Evolutionary conservation across 2,888 invertebrate species (phyloP).

Genomic region (Nymphalis polychloros): DNA sequence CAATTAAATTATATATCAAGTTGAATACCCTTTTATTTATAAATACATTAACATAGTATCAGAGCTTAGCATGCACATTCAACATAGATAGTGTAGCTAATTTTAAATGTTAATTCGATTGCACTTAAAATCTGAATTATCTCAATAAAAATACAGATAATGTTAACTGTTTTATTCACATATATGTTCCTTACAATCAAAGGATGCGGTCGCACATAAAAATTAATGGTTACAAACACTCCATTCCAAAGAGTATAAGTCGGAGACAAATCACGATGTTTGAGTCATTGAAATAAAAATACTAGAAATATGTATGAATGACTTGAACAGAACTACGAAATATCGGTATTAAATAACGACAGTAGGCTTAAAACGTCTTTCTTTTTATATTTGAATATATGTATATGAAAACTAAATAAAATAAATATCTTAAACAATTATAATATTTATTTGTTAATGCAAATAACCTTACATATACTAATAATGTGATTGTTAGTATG

Average conservation of each 20-base stretch:
- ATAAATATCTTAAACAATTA: too few relatives aligned
- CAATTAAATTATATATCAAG: too few relatives aligned
- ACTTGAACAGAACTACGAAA: not conserved
- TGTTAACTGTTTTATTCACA: conserved; percentile 42
- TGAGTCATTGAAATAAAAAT: conserved; percentile 26
- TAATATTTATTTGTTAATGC: too few relatives aligned
- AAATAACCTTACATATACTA: too few relatives aligned
- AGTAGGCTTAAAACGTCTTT: too few relatives aligned
- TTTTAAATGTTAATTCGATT: conserved; percentile 32
- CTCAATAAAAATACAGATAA: conserved; percentile 38
- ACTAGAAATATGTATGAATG: conserved; percentile 15
- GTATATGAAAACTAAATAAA: too few relatives aligned
- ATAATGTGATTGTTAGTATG: too few relatives aligned
- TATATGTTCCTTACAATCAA: conserved; percentile 48
- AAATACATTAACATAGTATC: not conserved
- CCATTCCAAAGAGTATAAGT: conserved; percentile 64
- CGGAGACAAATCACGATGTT: conserved; percentile 45
- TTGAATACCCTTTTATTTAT: too few relatives aligned
- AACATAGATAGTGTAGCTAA: conserved; percentile 22
- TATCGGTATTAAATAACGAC: too few relatives aligned
- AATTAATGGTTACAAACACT: conserved; percentile 72
- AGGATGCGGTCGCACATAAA: conserved; percentile 64
- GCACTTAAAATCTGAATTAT: conserved; percentile 29
- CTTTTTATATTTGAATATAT: too few relatives aligned
- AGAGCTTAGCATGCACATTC: not conserved